Evolutionary conservation across 2,113 vertebrate genomes (phyloP), one percentile per base, ranked within the genome.

Genomic region (Eulacestoma nigropectus): DNA sequence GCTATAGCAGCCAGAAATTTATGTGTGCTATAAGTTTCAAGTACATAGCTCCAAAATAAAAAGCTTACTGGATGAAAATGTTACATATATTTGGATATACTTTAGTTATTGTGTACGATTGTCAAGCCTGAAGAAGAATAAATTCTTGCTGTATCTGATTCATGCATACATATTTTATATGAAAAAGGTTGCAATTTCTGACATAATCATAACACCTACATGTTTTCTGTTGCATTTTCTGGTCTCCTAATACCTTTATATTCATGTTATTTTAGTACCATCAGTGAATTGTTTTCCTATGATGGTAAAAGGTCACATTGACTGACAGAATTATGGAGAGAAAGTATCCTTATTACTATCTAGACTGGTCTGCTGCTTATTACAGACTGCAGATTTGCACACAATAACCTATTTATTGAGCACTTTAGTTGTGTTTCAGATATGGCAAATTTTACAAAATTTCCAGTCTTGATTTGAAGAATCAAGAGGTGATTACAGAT

Each of bases 71-170:
- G 14, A 75, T 57, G 8, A 82, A 92, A 85, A 50, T 41, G 8
- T 78, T 47, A 13, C 37, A 39, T 69, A 13, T 37, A 84, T 53
- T 27, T 2, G 1, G 8, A 56, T 62, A 39, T 25, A 64, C 20
- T 42, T 52, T 32, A 37, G 10, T 49, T 44, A n/a, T 44, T 49
- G 1, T 32, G 37, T 62, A 16, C 0, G 0, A 56, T 69, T 84
- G 75, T 85, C 7, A 77, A 67, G 60, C 47, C 42, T 35, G 33
- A 77, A 84, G n/a, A 63, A 59, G 32, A 85, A 30, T 26, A 37
- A 17, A 5, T 18, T 60, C 3, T 69, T 69, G 10, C 3, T 65
- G 60, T 39, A 16, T 44, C 18, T 75, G 9, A 70, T 72, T 42
- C 10, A 52, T 49, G 5, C 1, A 17, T 44, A 20, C 2, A 5